Conservation (phyloP, 2,888 invertebrate species). For the Eupithecia subfuscata region DNA sequence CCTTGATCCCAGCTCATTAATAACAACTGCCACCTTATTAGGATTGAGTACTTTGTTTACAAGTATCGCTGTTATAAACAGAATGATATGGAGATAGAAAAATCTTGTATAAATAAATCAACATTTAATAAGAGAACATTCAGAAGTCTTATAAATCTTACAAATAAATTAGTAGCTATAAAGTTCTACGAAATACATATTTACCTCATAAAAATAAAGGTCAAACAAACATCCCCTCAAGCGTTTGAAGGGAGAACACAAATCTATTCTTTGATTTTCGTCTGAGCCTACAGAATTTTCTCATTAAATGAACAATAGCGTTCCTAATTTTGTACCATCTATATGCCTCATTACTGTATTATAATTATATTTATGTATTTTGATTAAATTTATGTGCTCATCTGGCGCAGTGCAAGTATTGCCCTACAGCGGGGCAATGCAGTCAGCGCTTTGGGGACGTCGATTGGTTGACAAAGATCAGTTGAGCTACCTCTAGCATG, state of each 20-base stretch:
- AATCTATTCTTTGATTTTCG: conserved; percentile 2
- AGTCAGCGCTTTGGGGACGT: not conserved
- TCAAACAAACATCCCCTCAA: not conserved
- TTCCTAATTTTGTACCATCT: not conserved
- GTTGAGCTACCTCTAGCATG: no score
- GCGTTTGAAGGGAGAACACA: not conserved
- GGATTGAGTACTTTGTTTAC: not conserved
- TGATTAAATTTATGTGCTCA: no score
- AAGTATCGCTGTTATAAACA: not conserved
- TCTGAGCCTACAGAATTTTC: not conserved
- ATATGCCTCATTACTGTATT: no score
- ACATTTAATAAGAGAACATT: not conserved
- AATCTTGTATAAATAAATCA: not conserved
- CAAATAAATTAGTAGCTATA: conserved; percentile 11
- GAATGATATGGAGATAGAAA: not conserved
- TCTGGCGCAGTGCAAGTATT: no score
- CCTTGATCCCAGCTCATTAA: no score
- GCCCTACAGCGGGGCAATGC: not conserved
- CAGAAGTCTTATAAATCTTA: conserved; percentile 2
- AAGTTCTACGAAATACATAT: not conserved
- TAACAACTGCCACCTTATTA: no score
- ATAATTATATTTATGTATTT: no score
- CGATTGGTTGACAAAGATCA: no score
- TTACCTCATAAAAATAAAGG: conserved; percentile 19
- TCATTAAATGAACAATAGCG: not conserved